Base-by-base conservation (phyloP, 2,113 vertebrate genomes). In the Muntiacus muntjak region DNA sequence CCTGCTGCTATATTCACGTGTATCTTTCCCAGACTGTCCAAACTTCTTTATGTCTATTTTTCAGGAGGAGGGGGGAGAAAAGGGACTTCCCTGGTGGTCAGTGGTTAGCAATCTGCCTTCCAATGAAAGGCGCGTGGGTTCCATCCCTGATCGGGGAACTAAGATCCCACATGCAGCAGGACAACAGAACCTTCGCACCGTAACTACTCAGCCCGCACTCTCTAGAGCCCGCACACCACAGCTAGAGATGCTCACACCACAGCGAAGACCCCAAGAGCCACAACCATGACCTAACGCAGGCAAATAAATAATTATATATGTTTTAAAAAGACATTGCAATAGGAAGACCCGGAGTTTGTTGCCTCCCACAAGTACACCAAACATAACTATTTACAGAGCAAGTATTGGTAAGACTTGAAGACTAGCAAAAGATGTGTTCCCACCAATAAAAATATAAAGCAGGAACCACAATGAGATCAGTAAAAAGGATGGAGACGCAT, bases 281-380 rank as follows among this genome's bases (percentile, higher is more conserved):
- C 64, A 71, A 3, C 64, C 9, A 5, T 3, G 64, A 3, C n/a
- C 21, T 19, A 43, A 43, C 0, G 0, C 71, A 74, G 5, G 5
- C 5, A 13, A 40, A 74, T 12, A 25, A 43, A 74, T 74, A 71
- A 21, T 36, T 21, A 43, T 12, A 25, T 40, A 25, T 7, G 6
- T 71, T 25, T 74, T 23, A 2, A 25, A 74, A 79, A 50, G 28
- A 47, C 15, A 33, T 50, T 50, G 47, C 47, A 50, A 13, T 50
- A 50, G 47, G 47, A 50, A 50, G 47, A 50, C 47, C 47, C 0
- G 0, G 78, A 33, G 28, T 28, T 11, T 5, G 5, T 11, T 81
- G 78, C 45, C 45, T 50, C 45, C 78, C 45, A 81, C 28, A 50
- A 30, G 28, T 16, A 21, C 45, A 50, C 45, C 45, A 50, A 19